Evolutionary conservation across 1,140 invertebrate genomes (phyloP).

Genomic region (Lepidurus packardi): DNA sequence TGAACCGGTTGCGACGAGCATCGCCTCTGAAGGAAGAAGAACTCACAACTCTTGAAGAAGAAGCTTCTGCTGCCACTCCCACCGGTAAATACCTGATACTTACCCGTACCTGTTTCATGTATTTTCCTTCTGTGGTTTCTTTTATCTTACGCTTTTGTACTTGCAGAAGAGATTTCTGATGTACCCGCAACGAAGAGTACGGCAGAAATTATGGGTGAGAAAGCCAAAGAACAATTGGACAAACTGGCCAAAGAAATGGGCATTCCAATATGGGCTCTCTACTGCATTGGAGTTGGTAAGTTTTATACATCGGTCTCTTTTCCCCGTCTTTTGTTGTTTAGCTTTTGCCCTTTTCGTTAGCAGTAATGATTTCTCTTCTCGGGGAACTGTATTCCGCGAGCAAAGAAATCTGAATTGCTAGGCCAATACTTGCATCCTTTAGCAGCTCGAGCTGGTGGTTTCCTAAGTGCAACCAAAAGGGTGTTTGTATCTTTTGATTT

Average conservation of each 20-base stretch:
- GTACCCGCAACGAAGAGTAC: slow-evolving; percentile 37
- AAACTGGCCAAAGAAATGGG: slow-evolving; percentile 57
- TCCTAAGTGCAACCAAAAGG: neutral
- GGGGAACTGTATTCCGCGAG: neutral
- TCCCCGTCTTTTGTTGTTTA: neutral
- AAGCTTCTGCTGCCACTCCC: neutral
- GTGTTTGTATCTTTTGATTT: neutral
- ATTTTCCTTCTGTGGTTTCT: neutral
- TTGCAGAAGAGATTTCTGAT: slow-evolving; percentile 25
- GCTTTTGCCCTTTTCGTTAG: neutral
- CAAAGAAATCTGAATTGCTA: slow-evolving; percentile 16
- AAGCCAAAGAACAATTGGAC: slow-evolving; percentile 47
- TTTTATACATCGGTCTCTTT: slow-evolving; percentile 23
- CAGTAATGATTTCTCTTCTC: neutral
- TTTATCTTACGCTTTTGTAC: neutral
- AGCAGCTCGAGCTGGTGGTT: neutral
- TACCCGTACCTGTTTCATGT: too few species aligned
- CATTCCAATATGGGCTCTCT: slow-evolving; percentile 64
- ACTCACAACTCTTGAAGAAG: neutral
- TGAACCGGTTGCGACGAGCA: slow-evolving; percentile 5
- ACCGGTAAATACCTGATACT: neutral
- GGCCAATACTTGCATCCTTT: slow-evolving; percentile 20
- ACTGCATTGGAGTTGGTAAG: slow-evolving; percentile 63
- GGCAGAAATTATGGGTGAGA: slow-evolving; percentile 41
- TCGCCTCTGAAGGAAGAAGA: neutral